phyloP scores from a whole-genome alignment of 2,888 invertebrate genomes.

The Trachelus troglodyta region DNA sequence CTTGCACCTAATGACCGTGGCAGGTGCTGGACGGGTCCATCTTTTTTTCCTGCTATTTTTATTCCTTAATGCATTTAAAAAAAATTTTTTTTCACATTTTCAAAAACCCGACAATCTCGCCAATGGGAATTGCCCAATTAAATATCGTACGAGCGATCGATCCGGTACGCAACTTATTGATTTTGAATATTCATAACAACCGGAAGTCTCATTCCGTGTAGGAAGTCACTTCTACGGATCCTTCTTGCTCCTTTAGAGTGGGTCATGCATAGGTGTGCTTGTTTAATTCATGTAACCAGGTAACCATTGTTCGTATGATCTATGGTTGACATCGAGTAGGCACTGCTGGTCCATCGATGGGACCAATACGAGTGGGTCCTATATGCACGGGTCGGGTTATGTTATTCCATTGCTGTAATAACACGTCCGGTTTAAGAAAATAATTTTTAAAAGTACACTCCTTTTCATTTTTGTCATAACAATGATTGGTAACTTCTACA shows the following conservation, averaged over 20 bases:
- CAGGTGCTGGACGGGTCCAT: conserved; percentile 55
- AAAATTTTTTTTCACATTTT: not conserved
- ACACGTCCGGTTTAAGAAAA: not conserved
- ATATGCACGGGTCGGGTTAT: not conserved
- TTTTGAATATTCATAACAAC: not conserved
- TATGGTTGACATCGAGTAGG: not conserved
- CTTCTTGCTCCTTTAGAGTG: not conserved
- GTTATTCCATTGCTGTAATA: not conserved
- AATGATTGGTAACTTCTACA: not conserved
- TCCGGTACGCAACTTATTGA: not conserved
- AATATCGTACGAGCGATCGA: not conserved
- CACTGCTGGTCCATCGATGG: not conserved
- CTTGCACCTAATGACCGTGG: conserved; percentile 63
- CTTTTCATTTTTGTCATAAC: not conserved
- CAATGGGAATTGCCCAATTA: not conserved
- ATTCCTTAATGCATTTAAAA: too few species aligned
- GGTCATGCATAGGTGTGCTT: not conserved
- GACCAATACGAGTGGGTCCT: not conserved
- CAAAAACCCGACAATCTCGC: not conserved
- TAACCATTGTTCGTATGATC: not conserved
- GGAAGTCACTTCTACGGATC: not conserved
- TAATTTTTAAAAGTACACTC: not conserved
- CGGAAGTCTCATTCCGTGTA: not conserved
- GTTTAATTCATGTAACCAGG: not conserved
- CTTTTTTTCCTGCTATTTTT: conserved; percentile 12